Evolutionary conservation across 64 coral and sea anemone genomes (phyloP), one percentile per base, ranked within the genome.

Genomic region (Porites australiensis): DNA sequence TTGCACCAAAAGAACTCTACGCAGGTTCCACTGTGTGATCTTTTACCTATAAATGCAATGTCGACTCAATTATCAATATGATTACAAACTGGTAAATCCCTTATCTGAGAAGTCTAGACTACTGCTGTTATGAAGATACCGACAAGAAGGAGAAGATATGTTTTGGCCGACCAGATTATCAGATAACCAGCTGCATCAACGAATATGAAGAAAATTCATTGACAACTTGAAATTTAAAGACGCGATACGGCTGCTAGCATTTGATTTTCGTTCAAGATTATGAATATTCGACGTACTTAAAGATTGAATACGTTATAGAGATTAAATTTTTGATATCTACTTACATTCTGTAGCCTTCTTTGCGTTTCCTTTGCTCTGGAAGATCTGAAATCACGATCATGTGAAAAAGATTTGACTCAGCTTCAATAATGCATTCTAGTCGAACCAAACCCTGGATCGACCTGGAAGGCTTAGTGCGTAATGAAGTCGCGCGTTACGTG

Each of bases 261-360:
- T 84, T 68, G 63, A 65, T 84, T 67, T 48, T 63, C 18, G 81
- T 63, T 67, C 16, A 18, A 84, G 81, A 69, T 84, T 21, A 63
- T n/a, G 63, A 51, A 64, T 69, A 84, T 84, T 51, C 81, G 46
- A 22, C 50, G 46, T 16, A 49, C 51, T 49, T 50, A n/a, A 47
- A 84, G 61, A 65, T 50, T 66, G 18, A 50, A 12, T 2, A 69
- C 18, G 51, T 6, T 16, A 9, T 84, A 15, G 67, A 23, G 73
- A 84, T 45, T 6, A 10, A 21, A 5, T 51, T 68, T 20, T 52
- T 21, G 4, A 6, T 50, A 64, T 22, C 13, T 69, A 84, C 81
- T 84, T 84, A 84, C 81, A 84, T 84, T 84, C 62, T 84, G 62
- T 84, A 84, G 63, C 18, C 81, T 65, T 13, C 81, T 64, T 69